Evolutionary conservation across 1,140 invertebrate species (phyloP), one percentile per base, ranked within the genome.

Genomic region (Drosophila kurseongensis): DNA sequence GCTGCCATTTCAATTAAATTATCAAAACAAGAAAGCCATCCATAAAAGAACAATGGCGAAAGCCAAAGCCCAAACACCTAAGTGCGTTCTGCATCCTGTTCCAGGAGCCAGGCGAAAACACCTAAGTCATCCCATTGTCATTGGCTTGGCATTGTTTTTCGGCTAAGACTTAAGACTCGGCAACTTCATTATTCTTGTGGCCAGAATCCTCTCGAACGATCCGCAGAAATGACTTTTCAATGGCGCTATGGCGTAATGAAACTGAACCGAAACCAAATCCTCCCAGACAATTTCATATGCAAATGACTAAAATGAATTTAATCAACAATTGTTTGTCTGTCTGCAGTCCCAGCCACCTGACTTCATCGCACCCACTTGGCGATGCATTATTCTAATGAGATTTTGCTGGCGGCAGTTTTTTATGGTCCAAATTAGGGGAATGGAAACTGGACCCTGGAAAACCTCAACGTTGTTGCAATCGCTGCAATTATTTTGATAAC

Each of bases 361-460:
- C 40, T 51, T 51, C 18, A 38, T 51, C 29, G 74, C 59, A 47
- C 45, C 56, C 72, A 68, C 77, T 67, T 74, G 62, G 48, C 55
- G 36, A 68, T 89, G 84, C 84, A 89, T 89, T 89, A 89, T 89
- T 89, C 84, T 89, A 89, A 89, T 89, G 85, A 89, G 84, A 78
- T 89, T 88, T 79, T 78, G 67, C 65, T 77, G 66, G 75, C 75
- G 79, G 83, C 84, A 57, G 54, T 75, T 85, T 85, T 86, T 81
- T 72, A 78, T 82, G 68, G 62, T 36, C 67, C 40, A 23, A 40
- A 38, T 18, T 0, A 12, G 14, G 18, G 8, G 16, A 5, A 16
- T 9, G 35, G 23, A 51, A 50, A 18, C 29, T 40, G 72, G 45
- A 69, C 56, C 63, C 44, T 63, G 35, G 12, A 40, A 42, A 62